A percentile compares a stretch with the other conserved stretches of the same genome.
Conservation (phyloP, 2,797 vertebrate species). For the Hoplostethus atlanticus region DNA sequence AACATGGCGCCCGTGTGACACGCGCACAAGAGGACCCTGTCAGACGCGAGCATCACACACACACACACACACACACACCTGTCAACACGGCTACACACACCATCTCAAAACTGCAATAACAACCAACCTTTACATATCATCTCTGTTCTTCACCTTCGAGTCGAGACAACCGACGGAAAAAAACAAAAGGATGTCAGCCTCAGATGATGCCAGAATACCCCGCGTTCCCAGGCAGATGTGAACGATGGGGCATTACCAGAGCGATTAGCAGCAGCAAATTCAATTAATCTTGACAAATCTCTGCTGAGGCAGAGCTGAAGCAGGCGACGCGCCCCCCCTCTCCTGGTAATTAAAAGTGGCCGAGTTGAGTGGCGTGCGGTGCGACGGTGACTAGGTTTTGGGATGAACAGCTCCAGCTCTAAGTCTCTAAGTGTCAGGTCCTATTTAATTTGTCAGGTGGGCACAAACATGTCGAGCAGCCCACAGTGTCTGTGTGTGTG, state of each 20-base stretch:
- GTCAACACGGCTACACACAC: conserved; percentile 48
- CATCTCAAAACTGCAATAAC: conserved; percentile 50
- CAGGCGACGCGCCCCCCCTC: conserved; percentile 67
- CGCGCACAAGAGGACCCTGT: conserved; percentile 63
- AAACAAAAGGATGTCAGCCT: conserved; percentile 45
- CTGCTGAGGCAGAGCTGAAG: conserved; percentile 83
- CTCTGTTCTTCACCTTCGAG: conserved; percentile 58
- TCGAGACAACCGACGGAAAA: conserved; percentile 54
- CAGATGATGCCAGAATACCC: conserved; percentile 65
- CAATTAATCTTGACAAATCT: conserved; percentile 89
- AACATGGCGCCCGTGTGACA: conserved; percentile 69
- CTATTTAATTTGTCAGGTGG: conserved; percentile 72
- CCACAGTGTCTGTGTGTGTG: conserved; percentile 10
- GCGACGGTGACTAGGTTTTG: conserved; percentile 72
- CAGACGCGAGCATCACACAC: conserved; percentile 57
- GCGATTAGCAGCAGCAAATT: conserved; percentile 85
- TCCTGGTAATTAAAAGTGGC: conserved; percentile 86
- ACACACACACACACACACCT: conserved; percentile 41
- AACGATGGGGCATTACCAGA: conserved; percentile 82
- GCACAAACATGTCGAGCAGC: conserved; percentile 54
- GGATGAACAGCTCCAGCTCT: conserved; percentile 69
- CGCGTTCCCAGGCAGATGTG: conserved; percentile 72
- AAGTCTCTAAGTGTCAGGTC: conserved; percentile 76
- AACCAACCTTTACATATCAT: conserved; percentile 57
- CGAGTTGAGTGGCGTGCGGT: conserved; percentile 75